Evolutionary conservation across 1,140 invertebrate genomes (phyloP).

Genomic region (Camponotus floridanus): DNA sequence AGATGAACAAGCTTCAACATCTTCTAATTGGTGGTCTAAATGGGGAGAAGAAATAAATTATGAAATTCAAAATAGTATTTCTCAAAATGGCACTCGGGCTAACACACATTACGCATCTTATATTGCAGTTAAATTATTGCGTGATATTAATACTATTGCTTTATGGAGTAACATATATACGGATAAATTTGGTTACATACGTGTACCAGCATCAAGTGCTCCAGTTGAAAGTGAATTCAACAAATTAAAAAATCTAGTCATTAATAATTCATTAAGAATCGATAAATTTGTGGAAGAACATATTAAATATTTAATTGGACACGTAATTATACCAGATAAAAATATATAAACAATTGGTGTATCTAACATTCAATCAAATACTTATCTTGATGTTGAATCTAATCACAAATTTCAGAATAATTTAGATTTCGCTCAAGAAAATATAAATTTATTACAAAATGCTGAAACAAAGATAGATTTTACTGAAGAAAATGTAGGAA

Average conservation of each 20-base stretch:
- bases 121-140: neutral
- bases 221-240: conserved; percentile 7
- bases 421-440: too few species aligned
- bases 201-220: conserved; percentile 5
- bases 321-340: neutral
- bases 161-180: conserved; percentile 10
- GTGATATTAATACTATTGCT: neutral
- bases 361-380: neutral
- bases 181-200: conserved; percentile 18
- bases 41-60: neutral
- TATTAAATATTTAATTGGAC: conserved; percentile 1
- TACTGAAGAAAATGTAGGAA: too few species aligned
- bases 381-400: too few species aligned
- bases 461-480: too few species aligned
- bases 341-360: neutral
- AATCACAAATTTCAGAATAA: too few species aligned
- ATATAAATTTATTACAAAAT: too few species aligned
- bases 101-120: conserved; percentile 6
- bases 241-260: conserved; percentile 25
- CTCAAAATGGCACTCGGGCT: neutral
- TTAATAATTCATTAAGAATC: neutral
- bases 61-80: neutral
- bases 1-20: neutral
- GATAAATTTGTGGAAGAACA: conserved; percentile 15
- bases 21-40: conserved; percentile 2